phyloP scores from a whole-genome alignment of 1,140 invertebrate species.

The Mercenaria mercenaria region DNA sequence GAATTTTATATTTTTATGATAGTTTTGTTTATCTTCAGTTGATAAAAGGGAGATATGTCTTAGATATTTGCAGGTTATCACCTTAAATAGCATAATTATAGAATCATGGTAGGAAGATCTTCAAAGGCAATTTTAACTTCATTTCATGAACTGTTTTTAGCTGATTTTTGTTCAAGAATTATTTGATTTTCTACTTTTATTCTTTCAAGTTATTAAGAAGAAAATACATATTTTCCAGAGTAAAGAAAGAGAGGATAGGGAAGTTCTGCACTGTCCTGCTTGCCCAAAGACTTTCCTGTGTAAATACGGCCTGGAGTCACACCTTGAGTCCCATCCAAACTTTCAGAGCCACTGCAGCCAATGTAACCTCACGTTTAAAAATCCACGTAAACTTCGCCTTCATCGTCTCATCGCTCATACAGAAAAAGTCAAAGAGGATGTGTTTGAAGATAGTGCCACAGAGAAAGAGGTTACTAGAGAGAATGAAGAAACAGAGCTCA shows the following conservation, averaged over 20 bases:
- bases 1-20: background rate
- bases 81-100: too few species aligned
- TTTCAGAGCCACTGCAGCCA: slow-evolving; percentile 90
- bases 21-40: too few species aligned
- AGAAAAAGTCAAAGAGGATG: slow-evolving; percentile 48
- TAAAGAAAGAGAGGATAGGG: slow-evolving; percentile 68
- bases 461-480: slow-evolving; percentile 45
- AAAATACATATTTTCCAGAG: slow-evolving; percentile 6
- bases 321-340: slow-evolving; percentile 91
- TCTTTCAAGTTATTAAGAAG: too few species aligned
- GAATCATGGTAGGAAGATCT: too few species aligned
- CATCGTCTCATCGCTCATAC: slow-evolving; percentile 89
- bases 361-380: slow-evolving; percentile 91
- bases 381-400: slow-evolving; percentile 90
- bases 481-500: slow-evolving; percentile 35
- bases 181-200: too few species aligned
- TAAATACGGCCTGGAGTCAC: slow-evolving; percentile 88
- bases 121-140: too few species aligned
- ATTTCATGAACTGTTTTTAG: too few species aligned
- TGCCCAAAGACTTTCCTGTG: slow-evolving; percentile 89
- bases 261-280: slow-evolving; percentile 78
- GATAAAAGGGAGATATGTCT: too few species aligned
- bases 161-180: too few species aligned
- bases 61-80: too few species aligned
- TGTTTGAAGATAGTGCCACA: slow-evolving; percentile 13